phyloP scores from a whole-genome alignment of 1,140 invertebrate genomes.

The Drosophila nikananu region DNA sequence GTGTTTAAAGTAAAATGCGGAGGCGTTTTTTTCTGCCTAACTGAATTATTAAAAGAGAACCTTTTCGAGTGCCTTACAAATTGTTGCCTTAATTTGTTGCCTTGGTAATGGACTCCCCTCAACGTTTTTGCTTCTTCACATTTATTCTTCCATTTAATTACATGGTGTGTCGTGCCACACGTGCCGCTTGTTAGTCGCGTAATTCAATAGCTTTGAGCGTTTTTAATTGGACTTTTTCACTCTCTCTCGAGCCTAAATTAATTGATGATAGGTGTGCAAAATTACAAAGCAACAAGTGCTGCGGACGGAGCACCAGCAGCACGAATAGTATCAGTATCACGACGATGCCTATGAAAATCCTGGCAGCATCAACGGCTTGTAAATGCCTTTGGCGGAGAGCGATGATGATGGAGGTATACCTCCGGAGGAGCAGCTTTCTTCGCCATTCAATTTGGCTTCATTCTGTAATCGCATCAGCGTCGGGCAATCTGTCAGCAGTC shows the following conservation, averaged over 20 bases:
- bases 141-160: constrained; percentile 49
- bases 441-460: constrained; percentile 58
- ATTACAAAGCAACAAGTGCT: constrained; percentile 49
- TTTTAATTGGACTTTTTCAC: constrained; percentile 62
- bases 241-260: constrained; percentile 41
- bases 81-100: constrained; percentile 37
- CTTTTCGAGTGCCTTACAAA: constrained; percentile 9
- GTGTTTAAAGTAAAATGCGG: not conserved
- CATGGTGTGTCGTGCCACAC: constrained; percentile 39
- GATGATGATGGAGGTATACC: constrained; percentile 25
- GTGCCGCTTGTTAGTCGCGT: constrained; percentile 56
- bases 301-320: constrained; percentile 2
- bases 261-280: constrained; percentile 63
- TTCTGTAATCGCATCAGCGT: constrained; percentile 57
- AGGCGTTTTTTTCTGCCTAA: not conserved
- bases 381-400: not conserved
- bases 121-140: not conserved
- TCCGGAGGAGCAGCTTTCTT: constrained; percentile 35
- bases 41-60: not conserved
- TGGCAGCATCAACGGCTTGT: constrained; percentile 34
- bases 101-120: constrained; percentile 5
- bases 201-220: constrained; percentile 46
- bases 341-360: constrained; percentile 35
- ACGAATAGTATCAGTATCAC: constrained; percentile 21
- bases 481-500: constrained; percentile 53